Evolutionary conservation across 2,888 invertebrate genomes (phyloP), one percentile per base, ranked within the genome.

Genomic region (Pseudolycoriella hygida): DNA sequence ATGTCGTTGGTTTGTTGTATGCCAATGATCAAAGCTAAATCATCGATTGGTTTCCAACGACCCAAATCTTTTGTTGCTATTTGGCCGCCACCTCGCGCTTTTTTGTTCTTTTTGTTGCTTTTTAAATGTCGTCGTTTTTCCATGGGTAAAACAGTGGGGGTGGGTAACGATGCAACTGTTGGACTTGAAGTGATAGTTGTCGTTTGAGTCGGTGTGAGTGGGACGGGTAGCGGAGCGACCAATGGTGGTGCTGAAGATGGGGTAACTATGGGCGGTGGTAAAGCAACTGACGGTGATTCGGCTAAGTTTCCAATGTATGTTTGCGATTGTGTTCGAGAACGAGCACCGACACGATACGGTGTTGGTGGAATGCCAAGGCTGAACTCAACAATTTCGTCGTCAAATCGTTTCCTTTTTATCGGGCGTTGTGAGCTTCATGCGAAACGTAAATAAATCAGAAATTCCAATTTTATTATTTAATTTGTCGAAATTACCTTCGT

Each of bases 21-120:
- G 48, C 90, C 93, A 50, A 88, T 79, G 49, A 98, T 88, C 1
- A 98, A 70, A 0, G 89, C 85, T 20, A 97, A 68, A 69, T 98
- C 98, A 69, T 98, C 98, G 17, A 87, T 84, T 2, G 96, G 93
- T 60, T 96, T 94, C 97, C 97, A 98, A 45, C 92, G 73, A 0
- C 94, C 94, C 40, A 88, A 68, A 66, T 87, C 87, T 67, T 87
- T 83, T 2, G 83, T 80, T 4, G 82, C 76, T 52, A 81, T 64
- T 44, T 78, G 77, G 31, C 41, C 31, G 11, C 37, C 30, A 2
- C 32, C 77, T 41, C 76, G 73, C 52, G 76, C 76, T 50, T 76
- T 76, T 44, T 72, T 71, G 40, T 67, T 66, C 49, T 70, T 47
- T 17, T 49, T 49, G 1, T 38, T 14, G 20, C 39, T 38, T 34